phyloP scores from a whole-genome alignment of 64 coral and sea anemone species.

The Platygyra sinensis region DNA sequence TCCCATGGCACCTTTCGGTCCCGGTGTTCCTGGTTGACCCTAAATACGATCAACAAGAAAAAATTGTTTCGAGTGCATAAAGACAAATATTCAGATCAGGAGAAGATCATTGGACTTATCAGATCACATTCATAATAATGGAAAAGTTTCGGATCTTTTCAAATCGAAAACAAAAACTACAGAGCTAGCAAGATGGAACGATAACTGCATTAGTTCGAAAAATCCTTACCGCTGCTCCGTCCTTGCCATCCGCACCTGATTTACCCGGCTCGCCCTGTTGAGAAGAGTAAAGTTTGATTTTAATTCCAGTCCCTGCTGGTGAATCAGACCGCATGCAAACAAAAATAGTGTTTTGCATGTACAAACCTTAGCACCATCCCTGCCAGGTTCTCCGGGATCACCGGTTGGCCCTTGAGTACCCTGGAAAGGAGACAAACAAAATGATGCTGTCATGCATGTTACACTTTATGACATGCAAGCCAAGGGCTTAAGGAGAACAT shows the following conservation, averaged over 20 bases:
- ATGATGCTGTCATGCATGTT: neutral
- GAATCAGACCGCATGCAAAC: neutral
- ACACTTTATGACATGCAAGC: too few relatives aligned
- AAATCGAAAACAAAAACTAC: too few relatives aligned
- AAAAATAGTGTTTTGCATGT: neutral
- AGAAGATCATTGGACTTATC: too few relatives aligned
- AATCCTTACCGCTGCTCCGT: slow-evolving; percentile 45
- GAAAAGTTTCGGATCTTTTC: too few relatives aligned
- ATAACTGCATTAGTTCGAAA: neutral
- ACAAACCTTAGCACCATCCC: slow-evolving; percentile 52
- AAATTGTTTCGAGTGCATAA: neutral
- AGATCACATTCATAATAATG: too few relatives aligned
- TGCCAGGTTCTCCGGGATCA: slow-evolving; percentile 49
- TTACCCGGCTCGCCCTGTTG: slow-evolving; percentile 53
- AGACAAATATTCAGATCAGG: neutral
- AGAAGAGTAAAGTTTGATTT: neutral
- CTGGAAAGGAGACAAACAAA: neutral
- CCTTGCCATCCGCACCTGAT: slow-evolving; percentile 55
- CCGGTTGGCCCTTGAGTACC: slow-evolving; percentile 48
- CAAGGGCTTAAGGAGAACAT: neutral
- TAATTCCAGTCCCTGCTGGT: neutral
- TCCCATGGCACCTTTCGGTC: slow-evolving; percentile 68
- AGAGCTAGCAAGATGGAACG: neutral
- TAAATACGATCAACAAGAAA: neutral
- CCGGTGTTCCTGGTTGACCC: slow-evolving; percentile 58